phyloP scores from a whole-genome alignment of 2,888 invertebrate species.

The Xanthia togata region DNA sequence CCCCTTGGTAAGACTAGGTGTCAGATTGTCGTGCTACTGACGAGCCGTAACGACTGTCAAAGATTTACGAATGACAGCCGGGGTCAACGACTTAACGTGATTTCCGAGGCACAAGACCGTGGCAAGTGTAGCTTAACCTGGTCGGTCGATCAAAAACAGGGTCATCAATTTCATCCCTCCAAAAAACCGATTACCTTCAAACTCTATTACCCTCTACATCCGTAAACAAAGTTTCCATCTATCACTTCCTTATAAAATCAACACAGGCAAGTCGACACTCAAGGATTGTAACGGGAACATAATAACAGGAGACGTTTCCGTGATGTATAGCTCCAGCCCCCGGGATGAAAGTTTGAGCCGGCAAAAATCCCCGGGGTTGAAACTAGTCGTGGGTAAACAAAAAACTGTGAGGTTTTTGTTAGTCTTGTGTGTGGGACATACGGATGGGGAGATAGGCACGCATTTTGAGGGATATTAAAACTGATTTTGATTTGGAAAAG shows the following conservation, averaged over 20 bases:
- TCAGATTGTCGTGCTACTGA: no score
- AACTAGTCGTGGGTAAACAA: constrained; percentile 72
- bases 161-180: no score
- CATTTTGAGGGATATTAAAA: background rate
- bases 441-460: constrained; percentile 16
- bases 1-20: no score
- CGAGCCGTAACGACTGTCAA: no score
- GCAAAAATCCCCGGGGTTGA: constrained; percentile 68
- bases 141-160: no score
- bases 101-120: no score
- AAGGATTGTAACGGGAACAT: constrained; percentile 45
- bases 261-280: constrained; percentile 52
- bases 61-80: no score
- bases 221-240: constrained; percentile 49
- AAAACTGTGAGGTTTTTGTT: constrained; percentile 70
- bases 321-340: constrained; percentile 66
- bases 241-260: constrained; percentile 48
- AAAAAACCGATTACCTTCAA: constrained; percentile 27
- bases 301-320: constrained; percentile 50
- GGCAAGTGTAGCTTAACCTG: no score
- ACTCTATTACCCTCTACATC: background rate
- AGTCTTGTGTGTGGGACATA: constrained; percentile 57
- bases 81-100: no score
- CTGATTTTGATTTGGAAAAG: background rate
- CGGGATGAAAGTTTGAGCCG: constrained; percentile 70